Base-by-base conservation (phyloP, 2,797 vertebrate genomes). In the Gouania willdenowi region DNA sequence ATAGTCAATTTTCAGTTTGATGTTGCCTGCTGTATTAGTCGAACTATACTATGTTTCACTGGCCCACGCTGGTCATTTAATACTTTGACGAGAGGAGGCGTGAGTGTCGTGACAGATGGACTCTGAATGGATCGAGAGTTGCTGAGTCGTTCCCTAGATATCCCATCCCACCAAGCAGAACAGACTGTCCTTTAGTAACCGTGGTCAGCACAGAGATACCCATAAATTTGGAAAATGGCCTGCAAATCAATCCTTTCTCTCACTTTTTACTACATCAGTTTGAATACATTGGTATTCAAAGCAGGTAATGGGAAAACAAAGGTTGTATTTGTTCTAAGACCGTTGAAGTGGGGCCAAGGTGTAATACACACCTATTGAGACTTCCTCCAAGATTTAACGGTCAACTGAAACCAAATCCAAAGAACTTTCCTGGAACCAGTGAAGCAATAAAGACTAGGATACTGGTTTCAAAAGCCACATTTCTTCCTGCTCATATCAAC, bases 381-480 rank as follows among this genome's bases (percentile, higher is more conserved):
- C 44, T 48, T 37, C 44, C 18, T 40, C 8, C 6, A 20, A 41
- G 60, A 51, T 5, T 24, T 35, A 23, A n/a, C 24, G 54, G 24
- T 59, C 31, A 15, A 24, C 41, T 28, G 48, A 51, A 76, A 67
- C 35, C 36, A 51, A 75, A 64, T 35, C 40, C 32, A 17, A 6
- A 13, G 41, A 46, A 57, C 32, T 41, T 41, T 44, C 35, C 45
- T 33, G 17, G 38, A 52, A 21, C 28, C 41, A 54, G 31, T 46
- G 32, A 66, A 64, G 56, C 51, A 62, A 45, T 63, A 13, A 34
- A 61, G 62, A 63, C 56, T 61, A 61, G 58, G 16, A 67, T 52
- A 41, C 27, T 16, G 12, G 31, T 43, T 39, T 28, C 24, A 66
- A 67, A 62, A 68, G 28, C 19, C 48, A 43, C 29, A 22, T 27